Evolutionary conservation across 2,797 vertebrate genomes (phyloP), one percentile per base, ranked within the genome.

Genomic region (Lycodopsis pacificus): DNA sequence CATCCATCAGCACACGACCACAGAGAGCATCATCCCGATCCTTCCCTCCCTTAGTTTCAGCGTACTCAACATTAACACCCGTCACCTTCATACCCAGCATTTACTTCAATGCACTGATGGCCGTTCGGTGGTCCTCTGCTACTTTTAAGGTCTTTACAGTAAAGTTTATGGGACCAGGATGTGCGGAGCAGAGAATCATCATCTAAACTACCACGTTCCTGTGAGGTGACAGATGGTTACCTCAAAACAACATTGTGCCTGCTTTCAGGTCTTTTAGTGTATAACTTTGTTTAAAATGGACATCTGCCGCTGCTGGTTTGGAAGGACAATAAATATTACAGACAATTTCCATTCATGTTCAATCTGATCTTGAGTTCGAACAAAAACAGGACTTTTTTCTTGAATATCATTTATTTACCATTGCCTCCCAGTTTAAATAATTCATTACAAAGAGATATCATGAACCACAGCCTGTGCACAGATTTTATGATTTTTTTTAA

Each of bases 11-110:
- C 70, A 67, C 30, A 63, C 36, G 20, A 65, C 53, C 71, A 67
- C 40, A 44, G n/a, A 65, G 15, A 15, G 71, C 22, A 15, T 68
- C 65, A 64, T 48, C 66, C 25, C 40, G 34, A 72, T 61, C n/a
- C 68, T 81, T 81, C 51, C 69, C 72, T 65, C 5, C 42, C 57
- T 85, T 73, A 78, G 71, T 76, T 78, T 56, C 57, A 53, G 53
- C 12, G 42, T 22, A 13, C 22, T 69, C 25, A 44, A 42, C 3
- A 36, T 48, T 32, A 40, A 22, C n/a, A 58, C 49, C 59, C 51
- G n/a, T 32, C 56, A 42, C 34, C 38, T 48, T 70, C 20, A 69
- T 27, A 58, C 17, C 12, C 53, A 22, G 14, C 27, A 38, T 1
- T 1, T 14, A 51, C 12, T 14, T 64, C 62, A 61, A 34, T 54